Base-by-base conservation (phyloP, 2,888 invertebrate genomes). In the Amitus sp. region DNA sequence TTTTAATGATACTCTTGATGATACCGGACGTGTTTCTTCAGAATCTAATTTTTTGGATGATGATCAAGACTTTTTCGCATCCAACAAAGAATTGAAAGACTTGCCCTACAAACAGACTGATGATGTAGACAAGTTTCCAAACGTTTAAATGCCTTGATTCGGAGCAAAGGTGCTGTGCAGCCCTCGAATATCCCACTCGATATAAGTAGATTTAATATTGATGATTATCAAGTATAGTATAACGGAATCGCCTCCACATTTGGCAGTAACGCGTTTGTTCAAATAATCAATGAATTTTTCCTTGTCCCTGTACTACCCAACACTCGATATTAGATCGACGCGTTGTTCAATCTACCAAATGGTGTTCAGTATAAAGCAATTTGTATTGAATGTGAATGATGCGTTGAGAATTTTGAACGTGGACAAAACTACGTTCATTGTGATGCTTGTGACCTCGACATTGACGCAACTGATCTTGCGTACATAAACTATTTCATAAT, bases 231-330 rank as follows among this genome's bases (percentile, higher is more conserved):
- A 59, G 34, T 48, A 40, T 37, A 19, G 19, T 2, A 15, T 49
- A 12, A 33, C 15, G 5, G 28, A 56, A 40, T 30, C 42, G 18
- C 15, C 43, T 13, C 46, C 63, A 7, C 30, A 53, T 12, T 43
- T 40, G n/a, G 28, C 33, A 33, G 42, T 60, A 12, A 42, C 47
- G 2, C 23, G 54, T 23, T 19, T 60, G 15, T 56, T 62, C 12
- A 47, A 37, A 53, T 62, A 12, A 27, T 66, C 7, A 62, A 62
- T 39, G 42, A 23, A 1, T 57, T 62, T 0, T 60, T 66, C 27
- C 18, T 2, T 6, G 27, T 9, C 9, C 23, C 53, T 10, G 28
- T 66, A 7, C 9, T 66, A 9, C 61, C 59, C 12, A 47, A 56
- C 6, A 55, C 63, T 5, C 15, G 43, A 23, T 58, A 54, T 47